Evolutionary conservation across 2,888 invertebrate genomes (phyloP), one percentile per base, ranked within the genome.

Genomic region (Mycalesis mineus): DNA sequence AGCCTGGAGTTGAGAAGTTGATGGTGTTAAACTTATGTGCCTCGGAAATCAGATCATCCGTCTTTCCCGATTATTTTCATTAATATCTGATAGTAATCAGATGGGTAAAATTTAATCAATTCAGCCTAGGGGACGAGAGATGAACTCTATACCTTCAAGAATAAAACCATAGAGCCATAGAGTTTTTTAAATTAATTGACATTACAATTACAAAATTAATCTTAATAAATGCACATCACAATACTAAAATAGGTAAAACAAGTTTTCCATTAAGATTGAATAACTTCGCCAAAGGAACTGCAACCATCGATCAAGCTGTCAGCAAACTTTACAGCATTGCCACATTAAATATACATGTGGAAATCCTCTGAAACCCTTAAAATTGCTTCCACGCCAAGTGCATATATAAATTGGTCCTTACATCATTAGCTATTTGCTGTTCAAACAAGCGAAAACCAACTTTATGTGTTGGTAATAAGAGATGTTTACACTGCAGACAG

Each of bases 231-330:
- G 22, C 5, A 22, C 3, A 5, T 22, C 33, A 33, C 33, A 6
- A 1, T 7, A 33, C 8, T 9, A 33, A 40, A 15, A 31, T 4
- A 53, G 49, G 36, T 41, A 53, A 57, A 56, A 29, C 13, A 9
- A 52, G 31, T 31, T 39, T 41, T 45, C 52, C 61, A 62, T 65
- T 62, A 61, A 63, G 28, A 39, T 56, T 67, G 69, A 81, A 80
- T 77, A 74, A 78, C 80, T 78, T 75, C 76, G 72, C 74, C 71
- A 66, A 67, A 72, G 72, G 69, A 65, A 61, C 71, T 71, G 73
- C 73, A 71, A 71, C 67, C 71, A 84, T 86, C 80, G 76, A 84
- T 86, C 84, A 85, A 67, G 48, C 75, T 82, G 84, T 84, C 85
- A 70, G 62, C 67, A 60, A 65, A 37, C 44, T 57, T 54, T 60